Conservation (phyloP, 2,113 vertebrate species). For the Pseudopodoces humilis region DNA sequence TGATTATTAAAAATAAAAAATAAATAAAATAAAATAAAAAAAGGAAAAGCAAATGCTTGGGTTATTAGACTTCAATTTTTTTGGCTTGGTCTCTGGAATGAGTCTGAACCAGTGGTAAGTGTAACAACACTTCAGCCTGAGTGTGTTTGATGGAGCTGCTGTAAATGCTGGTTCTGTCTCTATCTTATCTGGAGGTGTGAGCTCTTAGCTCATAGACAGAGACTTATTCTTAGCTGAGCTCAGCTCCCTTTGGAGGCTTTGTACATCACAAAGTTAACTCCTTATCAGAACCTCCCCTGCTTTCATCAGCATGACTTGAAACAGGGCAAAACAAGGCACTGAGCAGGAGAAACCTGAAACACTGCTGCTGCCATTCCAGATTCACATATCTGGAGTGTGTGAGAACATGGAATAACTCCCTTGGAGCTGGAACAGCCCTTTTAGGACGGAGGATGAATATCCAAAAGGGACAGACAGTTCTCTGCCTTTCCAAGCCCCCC, state of each 20-base stretch:
- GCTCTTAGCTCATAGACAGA: not conserved
- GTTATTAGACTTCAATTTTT: not conserved
- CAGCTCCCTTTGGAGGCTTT: not conserved
- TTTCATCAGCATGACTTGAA: not conserved
- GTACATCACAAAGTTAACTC: not conserved
- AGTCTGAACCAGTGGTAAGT: not conserved
- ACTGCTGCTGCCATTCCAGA: rapidly evolving
- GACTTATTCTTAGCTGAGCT: not conserved
- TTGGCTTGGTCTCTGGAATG: not conserved
- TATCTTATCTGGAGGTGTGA: slow-evolving; percentile 9
- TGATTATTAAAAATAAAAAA: not conserved
- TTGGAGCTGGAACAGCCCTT: not conserved
- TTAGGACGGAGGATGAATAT: not conserved
- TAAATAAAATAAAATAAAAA: not conserved
- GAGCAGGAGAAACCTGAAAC: not conserved
- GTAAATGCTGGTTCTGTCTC: not conserved
- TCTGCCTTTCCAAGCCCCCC: not conserved
- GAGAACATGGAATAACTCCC: not conserved
- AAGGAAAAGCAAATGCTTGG: not conserved
- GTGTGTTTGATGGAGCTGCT: not conserved
- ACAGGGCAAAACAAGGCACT: not conserved
- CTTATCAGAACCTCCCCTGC: not conserved
- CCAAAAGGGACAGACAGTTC: not conserved
- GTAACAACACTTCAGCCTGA: not conserved
- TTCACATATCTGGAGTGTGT: rapidly evolving